phyloP scores from a whole-genome alignment of 2,113 vertebrate genomes.

The Nycticebus coucang region DNA sequence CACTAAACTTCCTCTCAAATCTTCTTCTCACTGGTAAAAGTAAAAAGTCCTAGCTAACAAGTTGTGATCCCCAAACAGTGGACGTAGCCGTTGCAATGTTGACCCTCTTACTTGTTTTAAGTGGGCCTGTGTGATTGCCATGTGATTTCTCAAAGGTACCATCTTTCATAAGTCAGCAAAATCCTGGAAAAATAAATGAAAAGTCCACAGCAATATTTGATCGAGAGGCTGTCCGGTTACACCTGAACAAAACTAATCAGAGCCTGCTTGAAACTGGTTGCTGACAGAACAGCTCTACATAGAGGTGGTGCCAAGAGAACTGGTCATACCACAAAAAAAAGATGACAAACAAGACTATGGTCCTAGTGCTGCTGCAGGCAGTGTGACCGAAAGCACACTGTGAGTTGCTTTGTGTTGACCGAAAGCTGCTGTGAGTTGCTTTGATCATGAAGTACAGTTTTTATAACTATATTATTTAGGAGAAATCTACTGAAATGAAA shows the following conservation, averaged over 20 bases:
- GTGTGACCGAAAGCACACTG: neutral
- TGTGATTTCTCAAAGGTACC: neutral
- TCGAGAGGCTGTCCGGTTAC: neutral
- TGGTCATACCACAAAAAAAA: neutral
- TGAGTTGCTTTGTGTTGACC: neutral
- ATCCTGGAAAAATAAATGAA: too few relatives aligned
- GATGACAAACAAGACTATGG: neutral
- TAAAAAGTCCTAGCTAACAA: neutral
- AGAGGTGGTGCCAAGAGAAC: neutral
- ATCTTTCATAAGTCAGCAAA: neutral
- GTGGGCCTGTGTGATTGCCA: neutral
- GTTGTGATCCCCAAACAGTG: neutral
- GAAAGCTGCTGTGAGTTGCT: neutral
- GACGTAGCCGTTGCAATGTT: neutral
- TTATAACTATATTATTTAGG: neutral
- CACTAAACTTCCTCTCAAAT: neutral
- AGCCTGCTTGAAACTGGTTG: neutral
- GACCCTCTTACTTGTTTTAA: neutral
- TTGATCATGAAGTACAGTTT: neutral
- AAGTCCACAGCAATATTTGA: neutral
- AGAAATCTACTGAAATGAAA: conserved; percentile 20
- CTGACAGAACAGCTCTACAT: neutral
- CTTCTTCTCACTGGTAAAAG: neutral
- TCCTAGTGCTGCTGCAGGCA: neutral
- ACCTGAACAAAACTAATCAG: neutral